These are phyloP conservation scores for Machimus rusticus DNA, from an alignment of 2,888 invertebrate genomes.

Conservation along the genomic window DNA sequence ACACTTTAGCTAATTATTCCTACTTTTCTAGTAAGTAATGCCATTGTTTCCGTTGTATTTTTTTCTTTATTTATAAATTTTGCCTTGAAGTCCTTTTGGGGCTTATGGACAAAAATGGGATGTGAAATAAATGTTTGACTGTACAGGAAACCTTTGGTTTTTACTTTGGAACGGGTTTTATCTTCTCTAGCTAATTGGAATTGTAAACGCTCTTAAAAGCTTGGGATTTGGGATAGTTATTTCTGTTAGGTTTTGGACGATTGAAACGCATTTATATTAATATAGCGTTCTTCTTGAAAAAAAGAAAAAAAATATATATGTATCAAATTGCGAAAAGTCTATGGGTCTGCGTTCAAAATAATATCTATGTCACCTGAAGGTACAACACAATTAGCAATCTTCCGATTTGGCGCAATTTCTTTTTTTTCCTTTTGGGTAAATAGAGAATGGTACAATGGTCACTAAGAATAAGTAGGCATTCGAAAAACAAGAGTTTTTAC, in stretches of 20 bases:
- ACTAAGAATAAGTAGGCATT: background rate
- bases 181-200: background rate
- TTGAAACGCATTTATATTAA: slow-evolving; percentile 18
- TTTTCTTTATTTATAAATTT: slow-evolving; percentile 1
- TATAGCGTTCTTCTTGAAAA: slow-evolving; percentile 22
- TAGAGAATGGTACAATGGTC: slow-evolving; percentile 4
- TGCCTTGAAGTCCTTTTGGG: background rate
- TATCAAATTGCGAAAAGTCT: slow-evolving; percentile 15
- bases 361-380: background rate
- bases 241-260: background rate
- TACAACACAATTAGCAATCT: background rate
- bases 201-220: background rate
- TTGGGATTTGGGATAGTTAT: background rate
- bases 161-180: background rate
- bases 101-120: background rate
- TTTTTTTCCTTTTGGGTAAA: background rate
- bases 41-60: background rate
- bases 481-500: background rate
- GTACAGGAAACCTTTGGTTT: background rate
- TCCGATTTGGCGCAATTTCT: background rate
- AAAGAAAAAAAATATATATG: background rate
- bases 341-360: slow-evolving; percentile 3
- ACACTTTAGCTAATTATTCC: slow-evolving; percentile 6
- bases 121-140: background rate
- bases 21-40: background rate